Evolutionary conservation across 2,888 invertebrate genomes (phyloP), one percentile per base, ranked within the genome.

Genomic region (Pristionchus arcanus): DNA sequence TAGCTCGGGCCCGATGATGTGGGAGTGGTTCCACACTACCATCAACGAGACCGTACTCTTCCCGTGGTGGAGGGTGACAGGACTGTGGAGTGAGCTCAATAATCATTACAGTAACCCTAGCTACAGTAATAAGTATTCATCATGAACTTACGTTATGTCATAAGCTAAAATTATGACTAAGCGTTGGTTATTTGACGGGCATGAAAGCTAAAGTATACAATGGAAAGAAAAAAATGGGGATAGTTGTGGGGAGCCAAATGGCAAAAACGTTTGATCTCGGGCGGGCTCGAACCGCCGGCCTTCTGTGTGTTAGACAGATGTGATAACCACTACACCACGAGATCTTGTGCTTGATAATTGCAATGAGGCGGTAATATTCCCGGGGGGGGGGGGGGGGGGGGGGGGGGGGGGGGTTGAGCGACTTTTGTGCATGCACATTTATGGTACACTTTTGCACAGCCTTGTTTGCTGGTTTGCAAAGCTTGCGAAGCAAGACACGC

Each of bases 241-340:
- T 49, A 49, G 9, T 42, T 42, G 42, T 55, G 55, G 4, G 59
- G 19, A 59, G 13, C 59, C n/a, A 63, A 63, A 63, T 63, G 63
- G 63, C 31, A 11, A 68, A 68, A 68, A 68, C 5, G 1, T 91
- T 91, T 92, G 92, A 92, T 92, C 91, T 92, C 92, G 91, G 92
- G 92, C 91, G 92, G 92, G 92, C 92, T 92, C 91, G 91, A 92
- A 92, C 92, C 91, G 91, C 92, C 91, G 92, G 90, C 92, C 92
- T 92, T 92, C 92, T 92, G 92, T 92, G 92, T 92, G 92, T 92
- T 92, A 92, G 92, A 91, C 92, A 92, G 92, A 92, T 91, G 92
- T 92, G 92, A 92, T 92, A 92, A 92, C 91, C 91, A 91, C 91
- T 91, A 91, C 91, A 91, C 91, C 90, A 90, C 90, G 90, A 90